Evolutionary conservation across 2,113 vertebrate species (phyloP).

Genomic region (Melierax canorus): DNA sequence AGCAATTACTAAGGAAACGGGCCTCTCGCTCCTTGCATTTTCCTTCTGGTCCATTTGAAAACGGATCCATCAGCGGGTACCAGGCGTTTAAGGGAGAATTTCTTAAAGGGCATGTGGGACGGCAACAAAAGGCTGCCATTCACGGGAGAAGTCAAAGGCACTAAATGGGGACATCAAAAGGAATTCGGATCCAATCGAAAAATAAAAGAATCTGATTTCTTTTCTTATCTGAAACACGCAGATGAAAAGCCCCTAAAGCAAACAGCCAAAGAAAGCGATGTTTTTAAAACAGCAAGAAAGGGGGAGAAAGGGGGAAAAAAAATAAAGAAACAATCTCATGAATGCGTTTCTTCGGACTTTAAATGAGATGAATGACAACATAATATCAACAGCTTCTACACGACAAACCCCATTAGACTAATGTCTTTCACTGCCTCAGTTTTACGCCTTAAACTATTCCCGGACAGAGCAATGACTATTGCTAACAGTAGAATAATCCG

Average conservation of each 20-base stretch:
- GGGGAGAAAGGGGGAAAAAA: conserved; percentile 65
- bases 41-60: conserved; percentile 75
- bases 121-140: conserved; percentile 79
- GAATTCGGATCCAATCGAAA: conserved; percentile 82
- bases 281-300: conserved; percentile 66
- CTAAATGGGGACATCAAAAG: conserved; percentile 81
- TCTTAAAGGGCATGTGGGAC: conserved; percentile 73
- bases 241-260: conserved; percentile 82
- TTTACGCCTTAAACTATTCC: conserved; percentile 43
- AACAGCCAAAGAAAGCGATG: conserved; percentile 82
- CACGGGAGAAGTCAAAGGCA: conserved; percentile 79
- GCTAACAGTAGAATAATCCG: conserved; percentile 12
- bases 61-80: conserved; percentile 79
- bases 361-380: conserved; percentile 71
- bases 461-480: not conserved
- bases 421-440: conserved; percentile 48
- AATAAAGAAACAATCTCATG: conserved; percentile 81
- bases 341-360: conserved; percentile 77
- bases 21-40: conserved; percentile 65
- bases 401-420: conserved; percentile 58
- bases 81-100: conserved; percentile 73
- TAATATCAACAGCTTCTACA: conserved; percentile 68
- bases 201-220: conserved; percentile 81
- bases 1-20: conserved; percentile 79
- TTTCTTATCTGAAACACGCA: conserved; percentile 73